These are phyloP conservation scores for Falco biarmicus DNA, from an alignment of 2,797 vertebrate species.

Conservation along the genomic window DNA sequence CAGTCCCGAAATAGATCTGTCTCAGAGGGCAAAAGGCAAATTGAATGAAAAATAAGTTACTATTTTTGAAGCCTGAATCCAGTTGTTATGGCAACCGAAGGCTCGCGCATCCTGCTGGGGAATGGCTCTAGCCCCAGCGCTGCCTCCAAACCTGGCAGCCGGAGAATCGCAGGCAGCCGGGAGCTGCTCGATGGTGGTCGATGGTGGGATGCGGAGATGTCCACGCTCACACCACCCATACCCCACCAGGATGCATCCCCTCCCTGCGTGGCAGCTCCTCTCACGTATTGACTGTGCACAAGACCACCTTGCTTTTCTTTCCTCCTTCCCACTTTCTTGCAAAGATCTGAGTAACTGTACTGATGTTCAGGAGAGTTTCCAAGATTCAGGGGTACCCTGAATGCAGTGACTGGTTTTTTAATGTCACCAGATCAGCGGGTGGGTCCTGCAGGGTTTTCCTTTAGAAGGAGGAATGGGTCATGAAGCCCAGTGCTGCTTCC, in stretches of 20 bases:
- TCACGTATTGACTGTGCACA: rapidly evolving
- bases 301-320: background rate
- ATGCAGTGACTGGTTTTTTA: background rate
- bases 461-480: background rate
- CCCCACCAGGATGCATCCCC: rapidly evolving
- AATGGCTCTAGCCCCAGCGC: background rate
- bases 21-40: conserved; percentile 73
- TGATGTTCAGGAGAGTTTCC: background rate
- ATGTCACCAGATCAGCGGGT: rapidly evolving
- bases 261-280: background rate
- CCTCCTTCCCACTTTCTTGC: background rate
- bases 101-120: conserved; percentile 38
- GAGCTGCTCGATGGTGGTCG: background rate
- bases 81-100: conserved; percentile 81
- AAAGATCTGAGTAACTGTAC: background rate
- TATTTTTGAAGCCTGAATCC: conserved; percentile 78
- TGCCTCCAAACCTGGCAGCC: background rate
- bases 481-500: background rate
- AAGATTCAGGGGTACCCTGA: background rate
- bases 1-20: conserved; percentile 58
- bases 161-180: rapidly evolving
- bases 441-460: background rate
- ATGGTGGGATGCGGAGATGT: background rate
- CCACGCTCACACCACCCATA: background rate
- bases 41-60: conserved; percentile 78